phyloP scores from a whole-genome alignment of 2,888 invertebrate genomes.

The Cryptocephalus primarius region DNA sequence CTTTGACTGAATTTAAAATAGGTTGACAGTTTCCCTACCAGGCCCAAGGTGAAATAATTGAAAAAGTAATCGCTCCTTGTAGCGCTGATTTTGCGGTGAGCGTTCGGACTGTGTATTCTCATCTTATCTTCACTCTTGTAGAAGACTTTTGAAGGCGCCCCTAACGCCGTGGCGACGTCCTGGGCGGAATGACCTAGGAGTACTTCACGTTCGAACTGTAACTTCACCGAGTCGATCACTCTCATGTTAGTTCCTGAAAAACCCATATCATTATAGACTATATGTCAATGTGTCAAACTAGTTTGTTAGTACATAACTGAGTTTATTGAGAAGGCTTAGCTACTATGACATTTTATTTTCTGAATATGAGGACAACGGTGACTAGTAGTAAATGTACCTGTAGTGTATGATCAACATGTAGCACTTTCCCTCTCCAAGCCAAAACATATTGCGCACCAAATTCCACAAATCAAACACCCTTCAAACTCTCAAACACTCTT shows the following conservation, averaged over 20 bases:
- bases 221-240: constrained; percentile 48
- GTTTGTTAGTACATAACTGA: too few relatives aligned
- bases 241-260: constrained; percentile 46
- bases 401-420: too few relatives aligned
- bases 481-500: too few relatives aligned
- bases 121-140: constrained; percentile 99
- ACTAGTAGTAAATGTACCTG: too few relatives aligned
- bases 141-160: constrained; percentile 85
- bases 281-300: too few relatives aligned
- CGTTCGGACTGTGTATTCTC: constrained; percentile 89
- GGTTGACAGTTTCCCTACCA: constrained; percentile 50
- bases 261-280: neutral
- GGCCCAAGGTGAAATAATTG: constrained; percentile 93
- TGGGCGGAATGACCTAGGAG: constrained; percentile 80
- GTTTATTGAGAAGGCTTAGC: too few relatives aligned
- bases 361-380: too few relatives aligned
- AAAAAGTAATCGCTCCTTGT: constrained; percentile 94
- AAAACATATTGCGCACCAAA: too few relatives aligned
- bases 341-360: too few relatives aligned
- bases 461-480: too few relatives aligned
- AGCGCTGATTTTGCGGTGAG: constrained; percentile 59
- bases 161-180: constrained; percentile 78
- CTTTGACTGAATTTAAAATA: too few relatives aligned
- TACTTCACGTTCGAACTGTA: constrained; percentile 55
- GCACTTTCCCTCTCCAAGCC: too few relatives aligned